Percentiles rank a stretch among this genome's conserved stretches.
Evolutionary conservation across 2,888 invertebrate species (phyloP).

Genomic region (Dryomyza anilis): DNA sequence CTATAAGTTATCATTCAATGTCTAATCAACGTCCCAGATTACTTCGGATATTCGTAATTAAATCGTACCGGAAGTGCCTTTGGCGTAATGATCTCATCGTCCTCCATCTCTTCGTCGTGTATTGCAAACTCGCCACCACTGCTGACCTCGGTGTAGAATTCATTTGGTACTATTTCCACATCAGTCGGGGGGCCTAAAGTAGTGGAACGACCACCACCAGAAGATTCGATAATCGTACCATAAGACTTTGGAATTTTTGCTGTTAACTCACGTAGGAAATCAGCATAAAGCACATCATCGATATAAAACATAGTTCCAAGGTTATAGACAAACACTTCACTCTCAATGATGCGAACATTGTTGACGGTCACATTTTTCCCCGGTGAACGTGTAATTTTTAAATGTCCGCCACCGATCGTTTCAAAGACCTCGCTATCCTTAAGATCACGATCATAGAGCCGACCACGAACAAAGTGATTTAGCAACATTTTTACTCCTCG

Average conservation of each 20-base stretch:
- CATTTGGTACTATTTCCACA: conserved; percentile 60
- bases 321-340: conserved; percentile 70
- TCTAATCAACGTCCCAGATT: conserved; percentile 28
- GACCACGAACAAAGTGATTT: conserved; percentile 68
- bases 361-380: conserved; percentile 64
- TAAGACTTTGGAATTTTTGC: conserved; percentile 47
- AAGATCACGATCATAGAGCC: conserved; percentile 67
- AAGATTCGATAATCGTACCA: conserved; percentile 42
- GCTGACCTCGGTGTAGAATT: conserved; percentile 55
- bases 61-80: conserved; percentile 60
- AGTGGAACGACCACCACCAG: conserved; percentile 35
- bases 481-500: conserved; percentile 67
- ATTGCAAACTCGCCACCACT: conserved; percentile 53
- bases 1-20: neutral
- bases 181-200: conserved; percentile 49
- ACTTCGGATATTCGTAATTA: conserved; percentile 57
- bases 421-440: conserved; percentile 64
- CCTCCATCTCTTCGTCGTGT: conserved; percentile 59
- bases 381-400: conserved; percentile 63
- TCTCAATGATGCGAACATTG: conserved; percentile 66
- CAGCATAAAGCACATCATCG: conserved; percentile 65
- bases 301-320: conserved; percentile 70
- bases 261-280: conserved; percentile 55
- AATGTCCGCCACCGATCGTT: conserved; percentile 66
- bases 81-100: conserved; percentile 61